phyloP scores from a whole-genome alignment of 1,140 invertebrate genomes.

The Gerris buenoi region DNA sequence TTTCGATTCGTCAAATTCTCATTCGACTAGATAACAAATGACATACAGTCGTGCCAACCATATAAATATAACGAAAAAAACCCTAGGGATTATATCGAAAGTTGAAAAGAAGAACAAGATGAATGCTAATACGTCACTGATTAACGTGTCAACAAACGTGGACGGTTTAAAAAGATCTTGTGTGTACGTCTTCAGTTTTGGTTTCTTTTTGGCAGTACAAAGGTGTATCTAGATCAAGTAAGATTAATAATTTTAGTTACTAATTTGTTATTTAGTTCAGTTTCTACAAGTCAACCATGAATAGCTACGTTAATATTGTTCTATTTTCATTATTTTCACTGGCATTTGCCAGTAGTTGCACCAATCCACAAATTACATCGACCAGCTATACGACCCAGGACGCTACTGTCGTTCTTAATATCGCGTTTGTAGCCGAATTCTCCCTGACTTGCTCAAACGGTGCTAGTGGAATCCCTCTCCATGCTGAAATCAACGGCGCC shows the following conservation, averaged over 20 bases:
- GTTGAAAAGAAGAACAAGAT: neutral
- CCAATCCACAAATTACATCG: constrained; percentile 18
- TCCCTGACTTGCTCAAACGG: constrained; percentile 49
- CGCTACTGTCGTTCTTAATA: constrained; percentile 70
- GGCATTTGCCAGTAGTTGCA: constrained; percentile 8
- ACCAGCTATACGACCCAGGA: constrained; percentile 72
- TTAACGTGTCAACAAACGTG: neutral
- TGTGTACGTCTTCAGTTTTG: too few species aligned
- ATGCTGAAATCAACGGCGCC: constrained; percentile 72
- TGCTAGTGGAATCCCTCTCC: constrained; percentile 50
- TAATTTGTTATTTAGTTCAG: too few species aligned
- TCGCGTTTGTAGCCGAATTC: constrained; percentile 65
- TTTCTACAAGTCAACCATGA: too few species aligned
- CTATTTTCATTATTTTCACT: neutral
- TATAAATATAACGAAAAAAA: too few species aligned
- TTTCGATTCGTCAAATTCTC: neutral
- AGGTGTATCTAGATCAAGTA: too few species aligned
- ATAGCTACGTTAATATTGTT: neutral
- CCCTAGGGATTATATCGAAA: too few species aligned
- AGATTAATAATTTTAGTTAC: too few species aligned
- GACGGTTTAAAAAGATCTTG: neutral
- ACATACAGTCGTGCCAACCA: too few species aligned
- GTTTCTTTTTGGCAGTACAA: too few species aligned
- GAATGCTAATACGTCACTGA: neutral
- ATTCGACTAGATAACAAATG: too few species aligned